A percentile compares a stretch with the other conserved stretches of the same genome.
phyloP scores from a whole-genome alignment of 2,888 invertebrate genomes.

The Andrena hattorfiana region DNA sequence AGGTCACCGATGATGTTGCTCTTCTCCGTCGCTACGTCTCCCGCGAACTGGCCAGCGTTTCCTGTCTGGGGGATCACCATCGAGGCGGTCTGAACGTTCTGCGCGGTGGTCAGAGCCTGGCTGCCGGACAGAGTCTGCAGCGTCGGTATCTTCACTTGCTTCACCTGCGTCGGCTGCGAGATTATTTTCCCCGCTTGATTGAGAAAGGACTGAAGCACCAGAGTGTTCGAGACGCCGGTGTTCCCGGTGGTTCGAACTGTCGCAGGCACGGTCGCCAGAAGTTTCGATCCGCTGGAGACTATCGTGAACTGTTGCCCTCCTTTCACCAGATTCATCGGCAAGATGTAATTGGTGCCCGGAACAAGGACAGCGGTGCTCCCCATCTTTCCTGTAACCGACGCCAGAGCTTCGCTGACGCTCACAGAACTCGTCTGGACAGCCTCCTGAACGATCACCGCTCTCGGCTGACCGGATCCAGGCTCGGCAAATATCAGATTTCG shows the following conservation, averaged over 20 bases:
- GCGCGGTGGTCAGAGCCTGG: slow-evolving; percentile 67
- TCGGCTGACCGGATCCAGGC: slow-evolving; percentile 78
- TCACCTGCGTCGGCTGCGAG: slow-evolving; percentile 77
- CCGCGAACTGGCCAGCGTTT: slow-evolving; percentile 69
- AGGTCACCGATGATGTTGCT: slow-evolving; percentile 59
- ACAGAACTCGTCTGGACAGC: slow-evolving; percentile 79
- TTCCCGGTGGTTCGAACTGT: slow-evolving; percentile 76
- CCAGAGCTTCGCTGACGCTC: slow-evolving; percentile 88
- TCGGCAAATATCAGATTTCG: slow-evolving; percentile 82
- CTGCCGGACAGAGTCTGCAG: slow-evolving; percentile 77
- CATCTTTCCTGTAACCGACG: slow-evolving; percentile 86
- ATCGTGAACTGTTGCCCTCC: slow-evolving; percentile 91
- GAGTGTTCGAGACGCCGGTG: slow-evolving; percentile 87
- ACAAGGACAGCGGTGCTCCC: slow-evolving; percentile 89
- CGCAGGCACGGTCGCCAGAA: slow-evolving; percentile 82
- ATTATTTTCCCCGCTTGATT: slow-evolving; percentile 87
- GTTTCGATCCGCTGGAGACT: slow-evolving; percentile 89
- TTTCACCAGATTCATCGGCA: slow-evolving; percentile 91
- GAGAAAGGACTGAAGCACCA: slow-evolving; percentile 89
- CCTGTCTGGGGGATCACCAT: slow-evolving; percentile 77
- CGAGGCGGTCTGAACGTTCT: slow-evolving; percentile 72
- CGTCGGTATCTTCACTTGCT: slow-evolving; percentile 81
- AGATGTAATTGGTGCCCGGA: slow-evolving; percentile 89
- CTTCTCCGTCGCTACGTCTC: slow-evolving; percentile 62
- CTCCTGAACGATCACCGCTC: slow-evolving; percentile 83